Evolutionary conservation across 2,113 vertebrate species (phyloP), one percentile per base, ranked within the genome.

Genomic region (Neoarius graeffei): DNA sequence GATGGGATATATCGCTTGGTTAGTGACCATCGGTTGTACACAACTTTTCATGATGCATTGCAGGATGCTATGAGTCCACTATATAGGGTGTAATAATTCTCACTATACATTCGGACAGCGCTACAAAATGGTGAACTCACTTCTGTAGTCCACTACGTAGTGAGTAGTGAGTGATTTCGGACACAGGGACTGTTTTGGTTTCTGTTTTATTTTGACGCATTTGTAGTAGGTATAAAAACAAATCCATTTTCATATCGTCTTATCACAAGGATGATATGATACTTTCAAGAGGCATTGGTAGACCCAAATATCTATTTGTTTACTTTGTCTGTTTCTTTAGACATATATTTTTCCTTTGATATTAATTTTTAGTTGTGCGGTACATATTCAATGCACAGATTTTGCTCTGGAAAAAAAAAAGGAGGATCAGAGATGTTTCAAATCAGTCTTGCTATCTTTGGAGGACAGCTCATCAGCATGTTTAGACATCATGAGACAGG

Each of bases 361-460:
- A 20, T 14, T 15, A 50, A 25, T 50, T 74, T 74, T 60, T n/a
- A 27, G 23, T 54, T 8, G 54, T 64, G 81, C 52, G 0, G 48
- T 84, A 13, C 5, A 57, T 66, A 23, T 67, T 48, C 50, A n/a
- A 15, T 8, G 52, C 54, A 42, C 4, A n/a, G 35, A 48, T 60
- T 64, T 77, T 15, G n/a, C 57, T 73, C 50, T 85, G 50, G 15
- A 8, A 42, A 42, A 42, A 42, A 42, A 42, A 4, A 4, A 71
- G 52, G 17, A 1, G 14, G 25, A 69, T 67, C 48, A 69, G 60
- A 84, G 14, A 20, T 35, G n/a, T 25, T 73, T 77, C 0, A 86
- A 52, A 42, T 77, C 84, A 62, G 57, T 42, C 67, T 85, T 60
- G 54, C 19, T 74, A 25, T 84, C 66, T 84, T 64, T 57, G 66